phyloP scores from a whole-genome alignment of 2,888 invertebrate species.

The Poecilobothrus nobilitatus region DNA sequence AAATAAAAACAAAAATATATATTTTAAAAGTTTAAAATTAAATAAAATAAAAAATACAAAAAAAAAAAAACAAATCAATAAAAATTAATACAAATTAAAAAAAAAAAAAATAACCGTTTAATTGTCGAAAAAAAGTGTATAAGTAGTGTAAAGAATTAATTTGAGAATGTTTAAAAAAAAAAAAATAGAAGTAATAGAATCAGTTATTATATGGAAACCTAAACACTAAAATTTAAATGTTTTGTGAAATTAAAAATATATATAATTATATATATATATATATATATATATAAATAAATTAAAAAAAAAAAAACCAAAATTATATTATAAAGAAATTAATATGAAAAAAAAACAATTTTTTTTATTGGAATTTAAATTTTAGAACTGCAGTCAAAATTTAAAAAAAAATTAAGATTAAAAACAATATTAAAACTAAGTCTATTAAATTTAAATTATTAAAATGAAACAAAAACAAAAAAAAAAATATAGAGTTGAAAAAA shows the following conservation, averaged over 20 bases:
- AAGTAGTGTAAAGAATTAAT: background rate
- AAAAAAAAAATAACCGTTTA: background rate
- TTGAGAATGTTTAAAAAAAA: background rate
- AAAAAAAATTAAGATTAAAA: background rate
- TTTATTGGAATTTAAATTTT: slow-evolving; percentile 5
- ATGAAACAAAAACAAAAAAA: background rate
- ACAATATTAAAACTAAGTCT: slow-evolving; percentile 3
- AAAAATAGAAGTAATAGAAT: background rate
- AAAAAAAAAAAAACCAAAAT: background rate
- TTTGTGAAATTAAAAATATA: background rate
- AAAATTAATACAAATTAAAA: background rate
- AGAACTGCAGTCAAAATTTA: slow-evolving; percentile 1
- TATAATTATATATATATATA: background rate
- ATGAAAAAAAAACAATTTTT: background rate
- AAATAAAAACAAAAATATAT: background rate
- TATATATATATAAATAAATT: background rate
- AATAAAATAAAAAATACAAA: background rate
- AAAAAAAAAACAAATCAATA: background rate
- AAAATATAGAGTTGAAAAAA: background rate
- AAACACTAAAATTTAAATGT: background rate
- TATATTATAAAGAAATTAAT: background rate
- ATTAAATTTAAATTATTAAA: slow-evolving; percentile 3
- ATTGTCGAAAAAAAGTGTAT: background rate
- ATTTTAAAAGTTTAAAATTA: background rate
- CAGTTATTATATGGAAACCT: background rate